Evolutionary conservation across 2,797 vertebrate genomes (phyloP).

Genomic region (Ibycter americanus): DNA sequence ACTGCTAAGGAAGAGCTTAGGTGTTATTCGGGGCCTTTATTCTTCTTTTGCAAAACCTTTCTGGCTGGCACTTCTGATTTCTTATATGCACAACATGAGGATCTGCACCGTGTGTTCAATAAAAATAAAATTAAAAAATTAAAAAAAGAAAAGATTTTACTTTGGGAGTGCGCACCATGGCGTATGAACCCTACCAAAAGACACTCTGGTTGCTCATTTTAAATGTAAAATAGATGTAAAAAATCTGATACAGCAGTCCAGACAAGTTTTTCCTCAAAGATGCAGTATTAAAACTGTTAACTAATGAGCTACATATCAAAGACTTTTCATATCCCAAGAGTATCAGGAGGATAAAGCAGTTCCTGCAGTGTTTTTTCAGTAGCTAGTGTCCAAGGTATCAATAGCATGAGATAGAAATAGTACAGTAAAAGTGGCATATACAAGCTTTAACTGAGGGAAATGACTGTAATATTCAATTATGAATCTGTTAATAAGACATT

Average conservation of each 20-base stretch:
- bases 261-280: constrained; percentile 37
- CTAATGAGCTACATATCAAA: background rate
- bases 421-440: background rate
- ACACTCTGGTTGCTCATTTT: background rate
- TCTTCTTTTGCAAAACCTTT: background rate
- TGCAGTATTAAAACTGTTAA: background rate
- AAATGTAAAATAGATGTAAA: constrained; percentile 13
- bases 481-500: constrained; percentile 30
- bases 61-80: background rate
- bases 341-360: background rate
- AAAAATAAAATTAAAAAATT: no score
- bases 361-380: background rate
- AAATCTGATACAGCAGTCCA: background rate
- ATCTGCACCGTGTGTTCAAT: background rate
- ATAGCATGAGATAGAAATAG: background rate
- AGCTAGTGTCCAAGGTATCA: background rate
- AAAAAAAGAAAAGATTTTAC: background rate
- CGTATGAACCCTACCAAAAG: background rate
- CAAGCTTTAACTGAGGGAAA: background rate
- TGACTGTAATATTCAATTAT: constrained; percentile 16
- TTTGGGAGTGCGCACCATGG: background rate
- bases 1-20: background rate
- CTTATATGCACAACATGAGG: background rate
- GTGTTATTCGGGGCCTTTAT: background rate
- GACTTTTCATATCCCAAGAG: background rate